Base-by-base conservation (phyloP, 2,888 invertebrate species). In the Barypeithes pellucidus region DNA sequence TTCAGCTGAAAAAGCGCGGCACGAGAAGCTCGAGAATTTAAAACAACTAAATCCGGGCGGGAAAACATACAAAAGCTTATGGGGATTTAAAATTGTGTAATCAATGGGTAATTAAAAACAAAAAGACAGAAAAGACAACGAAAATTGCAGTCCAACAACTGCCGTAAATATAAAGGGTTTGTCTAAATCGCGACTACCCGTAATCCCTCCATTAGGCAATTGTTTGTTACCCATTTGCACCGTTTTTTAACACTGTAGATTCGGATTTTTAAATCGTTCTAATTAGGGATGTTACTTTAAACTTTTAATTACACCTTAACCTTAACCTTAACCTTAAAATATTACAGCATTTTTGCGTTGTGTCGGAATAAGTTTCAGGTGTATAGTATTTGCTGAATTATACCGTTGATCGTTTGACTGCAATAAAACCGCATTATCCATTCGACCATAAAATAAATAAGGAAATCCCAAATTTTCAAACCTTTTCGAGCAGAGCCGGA, bases 181-280 rank as follows among this genome's bases (percentile, higher is more conserved):
- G 14, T 60, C 50, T 60, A 66, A 72, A 66, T 67, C 66, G 70
- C 62, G 24, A 43, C 54, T 52, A 57, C 33, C 59, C 54, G 54
- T 76, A 78, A 78, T 77, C 76, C 77, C 63, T 73, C 74, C 73
- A 78, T 77, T 78, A 75, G 73, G 72, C 75, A 75, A 75, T 78
- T 77, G 76, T 77, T 77, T 76, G 75, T 75, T 67, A 72, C 71
- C 75, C 75, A 76, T 77, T 78, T 75, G 72, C 77, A 75, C 70
- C 67, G 66, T 75, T 76, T 77, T 77, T 76, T 73, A 75, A 70
- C 36, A 36, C 47, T 63, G 14, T 47, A 33, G 33, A 63, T 45
- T 33, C 22, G 29, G 47, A 33, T 50, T 29, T 63, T 63, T 24
- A 47, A 63, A 45, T n/a, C 39, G n/a, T 61, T 41, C 14, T 43